A percentile compares a stretch with the other conserved stretches of the same genome.
phyloP scores from a whole-genome alignment of 2,113 vertebrate species.

The Hemibagrus wyckioides region DNA sequence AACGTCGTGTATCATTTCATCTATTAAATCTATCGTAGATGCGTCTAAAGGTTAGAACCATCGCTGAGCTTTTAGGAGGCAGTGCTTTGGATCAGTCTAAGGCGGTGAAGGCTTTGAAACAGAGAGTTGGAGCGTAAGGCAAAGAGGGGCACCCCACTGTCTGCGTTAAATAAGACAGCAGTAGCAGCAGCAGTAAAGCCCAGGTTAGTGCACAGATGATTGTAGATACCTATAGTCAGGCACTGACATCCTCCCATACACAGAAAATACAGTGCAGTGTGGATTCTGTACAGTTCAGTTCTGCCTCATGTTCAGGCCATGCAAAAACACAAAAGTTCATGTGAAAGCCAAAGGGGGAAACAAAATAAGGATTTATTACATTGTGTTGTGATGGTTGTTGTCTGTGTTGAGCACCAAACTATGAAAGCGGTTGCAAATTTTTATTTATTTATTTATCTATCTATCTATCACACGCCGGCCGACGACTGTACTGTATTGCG shows the following conservation, averaged over 20 bases:
- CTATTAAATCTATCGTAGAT: neutral
- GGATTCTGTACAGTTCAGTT: constrained; percentile 17
- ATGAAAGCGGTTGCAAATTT: neutral
- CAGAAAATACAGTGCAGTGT: neutral
- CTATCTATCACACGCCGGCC: neutral
- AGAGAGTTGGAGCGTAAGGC: constrained; percentile 34
- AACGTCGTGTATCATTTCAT: neutral
- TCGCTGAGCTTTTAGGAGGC: constrained; percentile 3
- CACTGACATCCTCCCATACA: constrained; percentile 26
- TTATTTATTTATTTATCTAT: too few relatives aligned
- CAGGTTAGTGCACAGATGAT: constrained; percentile 34
- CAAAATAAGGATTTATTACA: constrained; percentile 7
- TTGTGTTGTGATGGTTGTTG: neutral
- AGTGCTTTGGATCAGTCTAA: constrained; percentile 6
- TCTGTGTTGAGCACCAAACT: constrained; percentile 23
- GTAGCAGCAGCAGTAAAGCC: constrained; percentile 19
- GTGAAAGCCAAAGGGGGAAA: neutral
- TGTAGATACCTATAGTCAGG: constrained; percentile 5
- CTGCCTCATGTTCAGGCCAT: constrained; percentile 25
- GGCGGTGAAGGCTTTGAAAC: constrained; percentile 14
- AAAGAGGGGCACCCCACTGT: constrained; percentile 6
- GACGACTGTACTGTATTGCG: neutral
- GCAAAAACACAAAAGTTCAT: constrained; percentile 17
- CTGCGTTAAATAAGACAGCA: constrained; percentile 13
- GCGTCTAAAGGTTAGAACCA: neutral